phyloP scores from a whole-genome alignment of 2,797 vertebrate species.

The Podargus strigoides region DNA sequence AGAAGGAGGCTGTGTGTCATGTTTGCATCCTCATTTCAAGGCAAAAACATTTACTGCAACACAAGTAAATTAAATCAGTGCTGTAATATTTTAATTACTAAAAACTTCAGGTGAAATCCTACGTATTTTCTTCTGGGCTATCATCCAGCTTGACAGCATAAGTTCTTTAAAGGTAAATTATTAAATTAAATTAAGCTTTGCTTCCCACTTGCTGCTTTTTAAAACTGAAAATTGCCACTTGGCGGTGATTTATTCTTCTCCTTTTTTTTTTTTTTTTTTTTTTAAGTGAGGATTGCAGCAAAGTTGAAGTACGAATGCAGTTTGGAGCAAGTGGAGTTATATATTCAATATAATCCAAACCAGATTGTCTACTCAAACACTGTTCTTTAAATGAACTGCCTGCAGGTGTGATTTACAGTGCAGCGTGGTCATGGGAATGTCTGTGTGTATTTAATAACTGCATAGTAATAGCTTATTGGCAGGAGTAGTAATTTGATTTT shows the following conservation, averaged over 20 bases:
- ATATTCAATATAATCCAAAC: constrained; percentile 32
- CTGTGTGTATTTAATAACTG: constrained; percentile 46
- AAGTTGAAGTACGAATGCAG: background rate
- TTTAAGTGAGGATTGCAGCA: background rate
- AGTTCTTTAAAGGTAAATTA: constrained; percentile 47
- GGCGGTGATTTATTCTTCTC: background rate
- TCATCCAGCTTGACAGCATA: background rate
- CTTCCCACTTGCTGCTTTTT: constrained; percentile 19
- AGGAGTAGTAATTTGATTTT: constrained; percentile 61
- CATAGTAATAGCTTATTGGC: constrained; percentile 52
- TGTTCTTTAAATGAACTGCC: constrained; percentile 63
- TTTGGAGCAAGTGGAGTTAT: constrained; percentile 8
- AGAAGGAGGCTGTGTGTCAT: background rate
- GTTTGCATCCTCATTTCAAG: background rate
- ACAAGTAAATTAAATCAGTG: background rate
- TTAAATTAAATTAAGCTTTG: constrained; percentile 35
- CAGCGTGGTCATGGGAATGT: constrained; percentile 34
- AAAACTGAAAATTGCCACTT: constrained; percentile 25
- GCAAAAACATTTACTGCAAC: background rate
- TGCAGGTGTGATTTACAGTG: constrained; percentile 62
- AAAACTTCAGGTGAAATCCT: background rate
- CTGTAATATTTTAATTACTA: constrained; percentile 36
- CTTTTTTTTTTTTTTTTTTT: background rate
- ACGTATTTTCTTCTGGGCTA: background rate
- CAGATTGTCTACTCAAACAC: constrained; percentile 45